Percentiles rank a stretch among this genome's conserved stretches.
Evolutionary conservation across 2,888 invertebrate species (phyloP).

Genomic region (Venusia cambrica): DNA sequence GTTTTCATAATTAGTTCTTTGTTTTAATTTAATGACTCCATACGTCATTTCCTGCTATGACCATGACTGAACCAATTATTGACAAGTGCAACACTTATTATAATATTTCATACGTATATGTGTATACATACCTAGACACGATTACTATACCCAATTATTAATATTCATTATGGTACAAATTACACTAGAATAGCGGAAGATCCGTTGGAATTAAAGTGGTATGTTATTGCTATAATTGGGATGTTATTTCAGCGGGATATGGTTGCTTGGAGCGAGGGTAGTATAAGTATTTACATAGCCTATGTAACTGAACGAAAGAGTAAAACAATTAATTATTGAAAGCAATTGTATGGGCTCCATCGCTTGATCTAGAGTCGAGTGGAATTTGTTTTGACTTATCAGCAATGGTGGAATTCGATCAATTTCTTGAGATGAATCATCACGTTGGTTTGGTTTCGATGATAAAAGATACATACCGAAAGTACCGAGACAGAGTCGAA

Average conservation of each 20-base stretch:
- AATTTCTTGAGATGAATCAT: too few species aligned
- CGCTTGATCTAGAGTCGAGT: too few species aligned
- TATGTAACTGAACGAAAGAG: constrained; percentile 11
- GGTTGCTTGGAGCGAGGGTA: constrained; percentile 2
- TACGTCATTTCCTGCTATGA: constrained; percentile 12
- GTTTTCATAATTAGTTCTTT: background rate
- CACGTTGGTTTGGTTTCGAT: too few species aligned
- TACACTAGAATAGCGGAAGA: constrained; percentile 13
- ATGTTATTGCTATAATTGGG: constrained; percentile 1
- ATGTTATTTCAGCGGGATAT: constrained; percentile 7
- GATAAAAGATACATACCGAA: too few species aligned
- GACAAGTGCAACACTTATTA: constrained; percentile 7
- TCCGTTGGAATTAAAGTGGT: constrained; percentile 11
- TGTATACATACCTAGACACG: too few species aligned
- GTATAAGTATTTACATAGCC: constrained; percentile 3
- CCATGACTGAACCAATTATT: constrained; percentile 9
- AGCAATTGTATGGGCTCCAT: constrained; percentile 12
- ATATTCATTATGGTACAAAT: constrained; percentile 8
- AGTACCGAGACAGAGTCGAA: too few species aligned
- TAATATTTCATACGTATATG: too few species aligned
- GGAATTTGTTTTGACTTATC: too few species aligned
- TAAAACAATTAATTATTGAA: constrained; percentile 16
- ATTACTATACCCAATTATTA: too few species aligned
- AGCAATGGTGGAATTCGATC: too few species aligned
- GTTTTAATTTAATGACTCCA: constrained; percentile 2